Evolutionary conservation across 2,888 invertebrate species (phyloP), one percentile per base, ranked within the genome.

Genomic region (Noctua fimbriata): DNA sequence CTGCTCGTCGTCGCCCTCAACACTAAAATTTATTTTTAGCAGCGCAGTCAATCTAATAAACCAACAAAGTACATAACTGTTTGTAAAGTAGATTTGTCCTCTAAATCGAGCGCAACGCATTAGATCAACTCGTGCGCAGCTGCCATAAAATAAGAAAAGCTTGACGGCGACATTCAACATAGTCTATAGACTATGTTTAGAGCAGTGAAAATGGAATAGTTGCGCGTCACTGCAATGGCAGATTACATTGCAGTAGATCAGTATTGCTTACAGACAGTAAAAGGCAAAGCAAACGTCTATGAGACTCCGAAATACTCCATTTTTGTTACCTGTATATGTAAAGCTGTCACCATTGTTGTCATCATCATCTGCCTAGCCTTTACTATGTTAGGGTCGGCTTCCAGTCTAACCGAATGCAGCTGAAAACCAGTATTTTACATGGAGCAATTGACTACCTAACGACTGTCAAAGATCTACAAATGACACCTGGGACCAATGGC

Each of bases 71-170:
- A 72, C 78, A 73, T 71, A 72, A 81, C 70, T 67, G 72, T 88
- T 73, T 69, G 36, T 78, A 81, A 79, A 78, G 74, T 79, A 78
- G 81, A 82, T 87, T 76, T 77, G 79, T 82, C 80, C 80, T 73
- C 83, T 87, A 91, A 93, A 93, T 93, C 90, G 90, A 89, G 84
- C 83, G 83, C 89, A 92, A 92, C 91, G 91, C 89, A 90, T 93
- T 92, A 92, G 90, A 93, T 92, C 89, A 91, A 90, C 91, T 89
- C 90, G 86, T 84, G 90, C 88, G 88, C 88, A 85, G 76, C 82
- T 87, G 81, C 41, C 75, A 74, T n/a, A 28, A 79, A 73, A 82
- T 16, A 78, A 81, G 52, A 71, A 60, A 21, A 12, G 47, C 52
- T 41, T 28, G 49, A 74, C 2, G 32, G 36, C 24, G 21, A 41